These are phyloP conservation scores for Hydrochoerus hydrochaeris DNA, from an alignment of 2,113 vertebrate species.

Conservation along the genomic window DNA sequence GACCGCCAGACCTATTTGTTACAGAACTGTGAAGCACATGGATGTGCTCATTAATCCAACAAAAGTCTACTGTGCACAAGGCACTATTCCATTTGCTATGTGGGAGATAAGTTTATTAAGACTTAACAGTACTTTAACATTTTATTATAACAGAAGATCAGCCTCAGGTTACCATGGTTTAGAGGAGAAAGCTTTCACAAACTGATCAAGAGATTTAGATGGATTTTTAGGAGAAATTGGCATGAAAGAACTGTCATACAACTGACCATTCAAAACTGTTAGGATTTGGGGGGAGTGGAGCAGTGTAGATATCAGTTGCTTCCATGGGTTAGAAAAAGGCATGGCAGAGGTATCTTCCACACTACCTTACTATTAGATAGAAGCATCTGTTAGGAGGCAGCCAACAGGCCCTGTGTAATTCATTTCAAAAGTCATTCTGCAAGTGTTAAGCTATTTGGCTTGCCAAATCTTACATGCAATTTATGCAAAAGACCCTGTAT, in stretches of 20 bases:
- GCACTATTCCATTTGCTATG: background rate
- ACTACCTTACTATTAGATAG: background rate
- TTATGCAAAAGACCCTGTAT: background rate
- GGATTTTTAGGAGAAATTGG: background rate
- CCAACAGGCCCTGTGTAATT: background rate
- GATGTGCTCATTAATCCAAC: background rate
- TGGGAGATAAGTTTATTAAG: background rate
- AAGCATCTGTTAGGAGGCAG: background rate
- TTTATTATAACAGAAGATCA: background rate
- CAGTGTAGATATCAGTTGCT: background rate
- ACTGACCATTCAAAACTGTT: background rate
- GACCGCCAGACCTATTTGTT: too few species aligned
- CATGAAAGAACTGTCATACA: too few species aligned
- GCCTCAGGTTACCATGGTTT: background rate
- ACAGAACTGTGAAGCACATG: background rate
- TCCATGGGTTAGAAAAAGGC: background rate
- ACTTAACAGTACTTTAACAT: background rate
- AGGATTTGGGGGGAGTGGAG: background rate
- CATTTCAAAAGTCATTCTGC: background rate
- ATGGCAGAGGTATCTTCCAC: background rate
- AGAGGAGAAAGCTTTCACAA: constrained; percentile 18
- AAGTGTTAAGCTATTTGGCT: background rate
- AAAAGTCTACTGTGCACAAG: background rate
- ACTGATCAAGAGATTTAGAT: background rate
- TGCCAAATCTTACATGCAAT: background rate